phyloP scores from a whole-genome alignment of 2,888 invertebrate species.

The Eupithecia dodoneata region DNA sequence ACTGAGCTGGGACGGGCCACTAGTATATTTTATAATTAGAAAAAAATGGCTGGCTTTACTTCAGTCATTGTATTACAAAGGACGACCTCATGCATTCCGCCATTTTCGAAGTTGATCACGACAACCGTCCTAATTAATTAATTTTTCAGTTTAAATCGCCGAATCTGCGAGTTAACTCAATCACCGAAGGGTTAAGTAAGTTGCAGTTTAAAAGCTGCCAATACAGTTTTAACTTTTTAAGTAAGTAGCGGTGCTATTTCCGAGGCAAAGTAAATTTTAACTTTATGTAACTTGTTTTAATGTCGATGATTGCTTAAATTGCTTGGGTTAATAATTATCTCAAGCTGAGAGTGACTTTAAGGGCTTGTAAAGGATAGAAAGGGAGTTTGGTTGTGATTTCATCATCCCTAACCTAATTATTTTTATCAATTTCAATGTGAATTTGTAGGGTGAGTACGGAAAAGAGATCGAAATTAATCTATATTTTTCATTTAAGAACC shows the following conservation, averaged over 20 bases:
- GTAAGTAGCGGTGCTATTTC: background rate
- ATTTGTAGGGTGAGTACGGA: no score
- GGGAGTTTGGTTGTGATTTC: background rate
- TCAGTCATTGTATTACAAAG: background rate
- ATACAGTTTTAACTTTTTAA: background rate
- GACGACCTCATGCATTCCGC: background rate
- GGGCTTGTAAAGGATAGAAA: background rate
- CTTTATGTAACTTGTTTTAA: background rate
- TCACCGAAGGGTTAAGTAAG: constrained; percentile 2
- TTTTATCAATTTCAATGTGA: background rate
- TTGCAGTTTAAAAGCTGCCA: background rate
- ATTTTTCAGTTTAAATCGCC: background rate
- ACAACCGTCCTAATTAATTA: background rate
- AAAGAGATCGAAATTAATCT: no score
- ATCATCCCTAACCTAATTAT: background rate
- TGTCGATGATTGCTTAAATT: background rate
- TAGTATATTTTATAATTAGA: no score
- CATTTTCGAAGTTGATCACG: background rate
- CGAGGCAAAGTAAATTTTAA: background rate
- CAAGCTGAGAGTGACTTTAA: background rate
- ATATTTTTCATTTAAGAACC: no score
- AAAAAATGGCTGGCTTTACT: background rate
- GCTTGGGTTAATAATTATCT: background rate
- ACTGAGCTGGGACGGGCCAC: no score
- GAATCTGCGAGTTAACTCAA: background rate